Evolutionary conservation across 64 coral and sea anemone species (phyloP), one percentile per base, ranked within the genome.

Genomic region (Pachyseris speciosa): DNA sequence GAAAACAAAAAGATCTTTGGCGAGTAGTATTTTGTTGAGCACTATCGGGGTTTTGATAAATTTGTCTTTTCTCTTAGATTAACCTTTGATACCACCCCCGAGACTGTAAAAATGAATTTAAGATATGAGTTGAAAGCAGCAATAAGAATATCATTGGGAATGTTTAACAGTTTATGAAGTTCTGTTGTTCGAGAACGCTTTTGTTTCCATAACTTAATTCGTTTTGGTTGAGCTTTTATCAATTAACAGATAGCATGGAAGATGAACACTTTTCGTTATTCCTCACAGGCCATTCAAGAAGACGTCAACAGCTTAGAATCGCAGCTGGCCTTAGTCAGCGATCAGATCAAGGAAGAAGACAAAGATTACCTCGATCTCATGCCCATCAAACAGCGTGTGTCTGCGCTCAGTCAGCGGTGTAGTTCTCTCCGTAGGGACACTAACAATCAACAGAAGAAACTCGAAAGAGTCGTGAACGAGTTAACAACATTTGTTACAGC

Each of bases 351-450:
- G 20, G 76, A 88, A 2, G 94, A 96, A 63, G 64, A 73, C 66
- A 81, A 89, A 30, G 89, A 85, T 7, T 47, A 89, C 20, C 88
- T 96, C 48, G 75, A 96, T 86, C 76, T 93, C 34, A 85, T 42
- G 6, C 86, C 90, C 1, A 65, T 96, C 67, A 96, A 93, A 67
- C 94, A 96, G 16, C 94, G 94, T 43, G 70, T 93, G 39, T 93
- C 88, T 70, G 83, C 57, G 12, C 67, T 96, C 40, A 48, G 68
- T 42, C 85, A 84, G 37, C 79, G 87, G 10, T 93, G 77, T 72
- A 63, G 44, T 7, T n/a, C 69, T 15, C 59, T 96, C 5, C 71
- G 81, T 7, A 91, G 61, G 15, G 41, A 92, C 10, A 57, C 88
- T 19, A 76, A 89, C 37, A 91, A 67, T 17, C 70, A 76, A 10